Evolutionary conservation across 2,888 invertebrate species (phyloP), one percentile per base, ranked within the genome.

Genomic region (Invenusta paracnida): DNA sequence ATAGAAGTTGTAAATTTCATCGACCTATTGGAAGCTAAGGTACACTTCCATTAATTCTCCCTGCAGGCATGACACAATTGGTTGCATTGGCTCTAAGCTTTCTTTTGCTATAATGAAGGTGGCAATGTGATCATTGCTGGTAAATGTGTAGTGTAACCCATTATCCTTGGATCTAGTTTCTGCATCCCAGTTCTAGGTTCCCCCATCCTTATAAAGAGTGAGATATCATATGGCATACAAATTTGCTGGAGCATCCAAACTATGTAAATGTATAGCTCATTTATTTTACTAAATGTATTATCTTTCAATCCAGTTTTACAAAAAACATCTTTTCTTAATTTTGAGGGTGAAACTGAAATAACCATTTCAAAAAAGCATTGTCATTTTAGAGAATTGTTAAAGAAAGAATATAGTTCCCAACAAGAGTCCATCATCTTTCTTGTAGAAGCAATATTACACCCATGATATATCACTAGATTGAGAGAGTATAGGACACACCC

Each of bases 391-490:
- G 86, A 86, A 27, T 86, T 86, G 30, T 79, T 17, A 28, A 86
- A 86, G 28, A 86, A 86, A 27, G 82, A 82, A 82, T 30, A 82
- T 82, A 25, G 82, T 82, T 25, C 30, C 2, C 23, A 28, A 31
- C 82, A 82, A 28, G 86, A 86, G 29, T 87, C 86, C 30, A 87
- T 30, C 86, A 86, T 82, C 48, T 86, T 87, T 82, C 88, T 82
- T 11, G 87, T 85, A 2, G 66, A 82, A 48, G 83, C 85, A 29
- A 87, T 83, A 48, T 85, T 86, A 27, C 86, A 88, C 13, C 87
- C 85, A 28, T 86, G 85, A 11, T 83, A 81, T n/a, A 88, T 82
- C 1, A 84, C 73, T 11, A 88, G 28, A 73, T 86, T 88, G 0
- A 88, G 81, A 30, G 85, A 30, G 67, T 87, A 25, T 13, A 73